Conservation (phyloP, 1,140 invertebrate species). For the Bombus waltoni region DNA sequence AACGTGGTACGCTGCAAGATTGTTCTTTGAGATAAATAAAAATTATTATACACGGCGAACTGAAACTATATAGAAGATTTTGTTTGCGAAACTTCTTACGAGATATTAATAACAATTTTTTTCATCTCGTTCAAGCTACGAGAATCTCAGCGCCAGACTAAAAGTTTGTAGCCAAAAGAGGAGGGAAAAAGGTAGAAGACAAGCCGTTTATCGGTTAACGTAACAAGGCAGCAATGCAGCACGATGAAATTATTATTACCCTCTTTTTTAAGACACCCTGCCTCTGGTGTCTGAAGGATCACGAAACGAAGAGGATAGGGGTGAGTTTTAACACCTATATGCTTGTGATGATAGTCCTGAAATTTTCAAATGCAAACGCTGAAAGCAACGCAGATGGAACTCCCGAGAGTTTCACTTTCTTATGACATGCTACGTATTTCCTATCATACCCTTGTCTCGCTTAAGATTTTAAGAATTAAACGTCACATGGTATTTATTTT, state of each 20-base stretch:
- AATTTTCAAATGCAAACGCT: neutral
- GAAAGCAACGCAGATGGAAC: no score
- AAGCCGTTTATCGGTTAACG: neutral
- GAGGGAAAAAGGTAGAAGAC: neutral
- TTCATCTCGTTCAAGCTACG: neutral
- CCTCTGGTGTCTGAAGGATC: neutral
- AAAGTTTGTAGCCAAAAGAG: neutral
- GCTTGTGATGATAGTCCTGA: neutral
- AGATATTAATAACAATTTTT: slow-evolving; percentile 9
- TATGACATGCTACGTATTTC: neutral
- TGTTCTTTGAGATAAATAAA: neutral
- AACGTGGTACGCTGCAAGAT: neutral
- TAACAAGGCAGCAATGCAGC: neutral
- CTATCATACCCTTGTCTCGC: neutral
- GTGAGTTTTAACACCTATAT: neutral
- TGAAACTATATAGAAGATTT: neutral
- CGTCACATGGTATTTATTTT: neutral
- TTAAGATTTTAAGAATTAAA: neutral
- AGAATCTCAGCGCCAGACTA: neutral
- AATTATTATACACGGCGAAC: neutral
- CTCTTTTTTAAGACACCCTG: neutral
- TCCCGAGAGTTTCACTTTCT: neutral
- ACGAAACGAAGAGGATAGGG: no score
- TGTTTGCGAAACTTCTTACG: neutral
- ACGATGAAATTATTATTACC: slow-evolving; percentile 8